phyloP scores from a whole-genome alignment of 2,797 vertebrate species.

The Coilia nasus region DNA sequence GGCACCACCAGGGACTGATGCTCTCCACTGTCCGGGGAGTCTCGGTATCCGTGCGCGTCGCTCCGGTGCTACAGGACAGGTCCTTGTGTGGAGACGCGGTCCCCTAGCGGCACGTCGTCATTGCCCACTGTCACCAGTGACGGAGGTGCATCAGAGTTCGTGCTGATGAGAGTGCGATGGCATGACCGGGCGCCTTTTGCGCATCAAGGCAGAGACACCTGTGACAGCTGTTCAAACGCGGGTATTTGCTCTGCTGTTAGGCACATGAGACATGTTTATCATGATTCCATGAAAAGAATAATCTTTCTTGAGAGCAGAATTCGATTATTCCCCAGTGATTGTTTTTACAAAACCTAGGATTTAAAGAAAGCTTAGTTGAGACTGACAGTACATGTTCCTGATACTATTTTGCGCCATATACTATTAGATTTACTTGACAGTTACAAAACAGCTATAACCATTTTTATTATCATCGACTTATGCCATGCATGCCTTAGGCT shows the following conservation, averaged over 20 bases:
- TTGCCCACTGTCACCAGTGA: constrained; percentile 53
- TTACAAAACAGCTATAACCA: too few species aligned
- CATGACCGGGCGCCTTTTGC: constrained; percentile 44
- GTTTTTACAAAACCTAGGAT: background rate
- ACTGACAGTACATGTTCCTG: too few species aligned
- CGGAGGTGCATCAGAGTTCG: constrained; percentile 43
- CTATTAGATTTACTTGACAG: too few species aligned
- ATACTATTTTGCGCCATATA: too few species aligned
- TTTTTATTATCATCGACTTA: too few species aligned
- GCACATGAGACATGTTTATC: background rate
- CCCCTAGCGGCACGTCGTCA: constrained; percentile 54
- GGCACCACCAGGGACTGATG: constrained; percentile 55
- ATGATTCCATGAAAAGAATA: background rate
- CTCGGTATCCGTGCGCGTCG: constrained; percentile 29
- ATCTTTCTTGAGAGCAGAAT: constrained; percentile 39
- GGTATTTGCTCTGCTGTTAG: constrained; percentile 50
- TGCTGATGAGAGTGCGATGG: constrained; percentile 50
- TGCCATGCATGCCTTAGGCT: too few species aligned
- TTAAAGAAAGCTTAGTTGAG: background rate
- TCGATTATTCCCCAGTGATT: constrained; percentile 30
- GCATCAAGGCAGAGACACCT: constrained; percentile 41
- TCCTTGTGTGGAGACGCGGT: constrained; percentile 58
- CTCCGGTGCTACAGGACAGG: constrained; percentile 42
- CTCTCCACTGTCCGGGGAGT: constrained; percentile 37
- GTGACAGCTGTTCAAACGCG: constrained; percentile 41